Conservation (phyloP, 2,797 vertebrate species). For the Eulemur albifrons region DNA sequence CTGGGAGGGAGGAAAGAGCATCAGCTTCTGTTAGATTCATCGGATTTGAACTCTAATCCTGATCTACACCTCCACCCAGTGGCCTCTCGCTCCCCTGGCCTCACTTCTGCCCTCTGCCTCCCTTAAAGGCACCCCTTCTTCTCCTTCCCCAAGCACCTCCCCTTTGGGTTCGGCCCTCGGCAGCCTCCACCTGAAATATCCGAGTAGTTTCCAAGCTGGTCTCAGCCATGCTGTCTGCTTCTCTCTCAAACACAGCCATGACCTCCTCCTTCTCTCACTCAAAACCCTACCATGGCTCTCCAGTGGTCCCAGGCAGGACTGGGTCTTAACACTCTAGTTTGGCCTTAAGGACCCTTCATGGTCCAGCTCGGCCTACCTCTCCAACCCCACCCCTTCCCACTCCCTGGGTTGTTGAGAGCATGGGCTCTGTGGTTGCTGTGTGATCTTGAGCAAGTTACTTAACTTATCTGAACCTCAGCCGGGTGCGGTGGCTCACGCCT, state of each 20-base stretch:
- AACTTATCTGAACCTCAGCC: neutral
- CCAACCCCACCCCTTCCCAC: neutral
- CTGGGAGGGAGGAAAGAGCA: neutral
- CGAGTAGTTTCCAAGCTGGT: neutral
- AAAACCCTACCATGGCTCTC: neutral
- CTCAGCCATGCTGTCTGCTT: neutral
- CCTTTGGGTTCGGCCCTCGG: neutral
- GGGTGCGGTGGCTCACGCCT: too few species aligned
- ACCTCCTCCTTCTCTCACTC: neutral
- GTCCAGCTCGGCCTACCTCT: neutral
- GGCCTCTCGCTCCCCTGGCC: neutral
- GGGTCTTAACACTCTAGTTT: neutral
- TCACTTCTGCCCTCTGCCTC: neutral
- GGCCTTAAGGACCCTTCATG: neutral
- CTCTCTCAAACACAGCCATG: neutral
- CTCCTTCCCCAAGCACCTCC: neutral
- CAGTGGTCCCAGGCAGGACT: too few species aligned
- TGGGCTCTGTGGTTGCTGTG: neutral
- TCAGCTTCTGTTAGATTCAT: neutral
- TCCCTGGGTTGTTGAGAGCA: neutral
- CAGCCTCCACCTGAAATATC: neutral
- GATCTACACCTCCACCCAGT: neutral
- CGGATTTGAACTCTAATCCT: neutral
- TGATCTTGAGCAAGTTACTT: conserved; percentile 7
- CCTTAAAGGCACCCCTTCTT: neutral